phyloP scores from a whole-genome alignment of 2,113 vertebrate genomes.

The Gopherus flavomarginatus region DNA sequence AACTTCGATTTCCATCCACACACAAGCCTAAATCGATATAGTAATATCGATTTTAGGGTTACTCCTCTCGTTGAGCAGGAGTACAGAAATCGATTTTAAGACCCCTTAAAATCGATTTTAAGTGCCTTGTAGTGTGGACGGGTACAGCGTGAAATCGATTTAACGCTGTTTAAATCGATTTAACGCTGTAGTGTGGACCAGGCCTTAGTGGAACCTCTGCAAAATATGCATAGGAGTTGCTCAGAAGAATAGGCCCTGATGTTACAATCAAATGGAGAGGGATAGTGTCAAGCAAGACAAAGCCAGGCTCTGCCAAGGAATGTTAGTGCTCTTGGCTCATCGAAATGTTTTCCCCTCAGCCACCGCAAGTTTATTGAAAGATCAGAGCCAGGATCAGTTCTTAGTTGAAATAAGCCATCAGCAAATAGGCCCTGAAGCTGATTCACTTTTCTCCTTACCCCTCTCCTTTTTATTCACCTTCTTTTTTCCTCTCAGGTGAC shows the following conservation, averaged over 20 bases:
- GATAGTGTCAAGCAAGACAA: not conserved
- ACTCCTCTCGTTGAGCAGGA: no score
- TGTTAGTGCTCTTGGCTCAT: not conserved
- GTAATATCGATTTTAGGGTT: no score
- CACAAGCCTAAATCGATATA: no score
- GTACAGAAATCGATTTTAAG: no score
- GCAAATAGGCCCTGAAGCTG: not conserved
- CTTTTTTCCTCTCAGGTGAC: not conserved
- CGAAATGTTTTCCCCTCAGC: not conserved
- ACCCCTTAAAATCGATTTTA: no score
- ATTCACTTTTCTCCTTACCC: not conserved
- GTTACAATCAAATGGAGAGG: not conserved
- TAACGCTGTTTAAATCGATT: no score
- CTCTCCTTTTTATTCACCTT: not conserved
- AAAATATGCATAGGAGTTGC: not conserved
- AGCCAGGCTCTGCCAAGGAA: not conserved
- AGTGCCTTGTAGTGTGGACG: no score
- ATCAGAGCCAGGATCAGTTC: not conserved
- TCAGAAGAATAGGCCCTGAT: not conserved
- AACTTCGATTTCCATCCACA: no score
- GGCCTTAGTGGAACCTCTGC: accelerated
- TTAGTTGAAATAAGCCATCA: not conserved
- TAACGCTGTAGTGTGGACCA: no score
- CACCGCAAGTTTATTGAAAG: not conserved
- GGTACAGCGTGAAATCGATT: no score